These are phyloP conservation scores for Gorsachius goisagi DNA, from an alignment of 2,113 vertebrate genomes.

Conservation along the genomic window DNA sequence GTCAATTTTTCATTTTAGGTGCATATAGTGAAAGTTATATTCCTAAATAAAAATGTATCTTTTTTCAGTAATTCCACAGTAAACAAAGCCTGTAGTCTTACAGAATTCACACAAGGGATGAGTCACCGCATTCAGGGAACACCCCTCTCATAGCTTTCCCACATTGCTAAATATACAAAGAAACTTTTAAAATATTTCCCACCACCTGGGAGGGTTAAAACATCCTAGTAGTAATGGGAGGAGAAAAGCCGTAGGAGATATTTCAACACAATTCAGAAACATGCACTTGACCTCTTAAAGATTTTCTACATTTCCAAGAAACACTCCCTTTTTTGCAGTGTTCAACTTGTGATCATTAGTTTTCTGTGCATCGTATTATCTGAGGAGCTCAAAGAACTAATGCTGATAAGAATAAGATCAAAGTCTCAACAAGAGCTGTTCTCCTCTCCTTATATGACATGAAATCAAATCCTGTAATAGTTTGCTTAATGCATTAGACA, in stretches of 20 bases:
- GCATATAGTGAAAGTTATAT: neutral
- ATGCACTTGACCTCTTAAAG: neutral
- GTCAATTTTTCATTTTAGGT: neutral
- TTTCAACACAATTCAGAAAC: conserved; percentile 16
- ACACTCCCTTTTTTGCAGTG: neutral
- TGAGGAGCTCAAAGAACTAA: neutral
- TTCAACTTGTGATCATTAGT: neutral
- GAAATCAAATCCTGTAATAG: neutral
- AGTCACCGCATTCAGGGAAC: conserved; percentile 49
- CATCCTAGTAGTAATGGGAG: neutral
- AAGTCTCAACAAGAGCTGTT: neutral
- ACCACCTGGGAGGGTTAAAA: conserved; percentile 13
- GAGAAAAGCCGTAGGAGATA: neutral
- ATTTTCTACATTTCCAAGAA: neutral
- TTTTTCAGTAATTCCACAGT: neutral
- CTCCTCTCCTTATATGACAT: neutral
- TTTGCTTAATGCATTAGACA: conserved; percentile 24
- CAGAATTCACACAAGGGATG: neutral
- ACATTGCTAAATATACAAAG: conserved; percentile 26
- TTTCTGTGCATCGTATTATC: neutral
- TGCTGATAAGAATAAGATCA: conserved; percentile 6
- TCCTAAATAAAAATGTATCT: neutral
- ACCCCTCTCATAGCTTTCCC: conserved; percentile 26
- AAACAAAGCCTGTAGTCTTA: conserved; percentile 4
- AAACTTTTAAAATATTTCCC: conserved; percentile 43